phyloP scores from a whole-genome alignment of 2,797 vertebrate genomes.

The Parambassis ranga region DNA sequence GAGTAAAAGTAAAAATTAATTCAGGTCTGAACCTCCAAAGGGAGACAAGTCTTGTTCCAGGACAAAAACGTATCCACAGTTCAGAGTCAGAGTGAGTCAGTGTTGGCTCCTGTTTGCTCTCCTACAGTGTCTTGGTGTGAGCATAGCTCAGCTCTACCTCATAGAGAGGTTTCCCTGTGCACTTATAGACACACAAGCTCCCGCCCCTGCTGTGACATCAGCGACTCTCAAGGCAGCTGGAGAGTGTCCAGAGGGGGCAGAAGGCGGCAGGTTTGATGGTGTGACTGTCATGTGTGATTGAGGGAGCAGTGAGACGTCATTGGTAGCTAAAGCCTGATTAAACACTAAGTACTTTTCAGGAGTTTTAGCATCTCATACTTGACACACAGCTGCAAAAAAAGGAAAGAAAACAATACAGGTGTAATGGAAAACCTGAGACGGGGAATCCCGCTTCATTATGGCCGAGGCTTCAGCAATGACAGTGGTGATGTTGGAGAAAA shows the following conservation, averaged over 20 bases:
- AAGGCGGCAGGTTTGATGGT: constrained; percentile 19
- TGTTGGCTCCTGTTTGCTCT: constrained; percentile 14
- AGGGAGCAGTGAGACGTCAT: not conserved
- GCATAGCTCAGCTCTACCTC: constrained; percentile 49
- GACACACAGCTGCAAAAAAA: not conserved
- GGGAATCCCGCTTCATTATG: constrained; percentile 61
- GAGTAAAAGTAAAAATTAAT: not conserved
- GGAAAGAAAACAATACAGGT: constrained; percentile 30
- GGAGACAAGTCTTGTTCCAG: not conserved
- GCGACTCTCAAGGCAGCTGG: constrained; percentile 19
- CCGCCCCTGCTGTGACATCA: constrained; percentile 59
- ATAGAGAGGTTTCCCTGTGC: constrained; percentile 55
- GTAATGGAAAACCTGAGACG: constrained; percentile 56
- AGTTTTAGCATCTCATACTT: not conserved
- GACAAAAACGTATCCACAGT: constrained; percentile 41
- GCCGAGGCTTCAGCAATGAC: constrained; percentile 31
- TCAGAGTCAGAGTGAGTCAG: constrained; percentile 16
- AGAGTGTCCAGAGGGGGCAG: constrained; percentile 33
- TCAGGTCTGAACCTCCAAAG: not conserved
- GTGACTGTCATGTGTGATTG: constrained; percentile 3
- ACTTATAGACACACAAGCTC: constrained; percentile 62
- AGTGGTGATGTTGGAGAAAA: constrained; percentile 67
- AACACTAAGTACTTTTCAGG: not conserved
- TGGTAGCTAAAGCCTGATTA: not conserved
- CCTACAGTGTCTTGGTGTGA: constrained; percentile 9